phyloP scores from a whole-genome alignment of 2,797 vertebrate genomes.

The Hephaestus fuliginosus region DNA sequence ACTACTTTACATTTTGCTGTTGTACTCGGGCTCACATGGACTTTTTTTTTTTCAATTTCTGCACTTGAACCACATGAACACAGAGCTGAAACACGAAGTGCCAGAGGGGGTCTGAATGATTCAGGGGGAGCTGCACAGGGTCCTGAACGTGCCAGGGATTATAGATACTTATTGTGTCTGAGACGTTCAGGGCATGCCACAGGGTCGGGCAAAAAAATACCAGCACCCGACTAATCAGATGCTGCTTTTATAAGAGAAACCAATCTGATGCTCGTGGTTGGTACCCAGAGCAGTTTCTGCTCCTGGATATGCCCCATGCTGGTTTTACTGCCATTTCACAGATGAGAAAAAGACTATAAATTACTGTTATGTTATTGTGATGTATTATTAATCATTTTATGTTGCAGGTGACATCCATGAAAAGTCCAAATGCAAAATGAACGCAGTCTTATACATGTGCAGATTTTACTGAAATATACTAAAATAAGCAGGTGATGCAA shows the following conservation, averaged over 20 bases:
- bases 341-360: background rate
- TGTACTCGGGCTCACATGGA: background rate
- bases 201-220: background rate
- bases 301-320: background rate
- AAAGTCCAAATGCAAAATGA: background rate
- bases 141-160: slow-evolving; percentile 27
- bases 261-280: background rate
- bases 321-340: background rate
- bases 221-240: background rate
- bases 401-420: background rate
- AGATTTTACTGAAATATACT: slow-evolving; percentile 3
- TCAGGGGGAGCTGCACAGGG: slow-evolving; percentile 29
- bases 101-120: slow-evolving; percentile 53
- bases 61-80: background rate
- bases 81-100: background rate
- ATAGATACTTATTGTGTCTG: slow-evolving; percentile 14
- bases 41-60: background rate
- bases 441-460: background rate
- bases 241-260: background rate
- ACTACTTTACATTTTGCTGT: background rate
- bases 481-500: background rate
- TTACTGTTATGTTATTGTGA: background rate
- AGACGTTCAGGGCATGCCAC: slow-evolving; percentile 1
- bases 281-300: background rate
- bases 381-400: background rate